A percentile compares a stretch with the other conserved stretches of the same genome.
Conservation (phyloP, 2,797 vertebrate species). For the Sus cebifrons region DNA sequence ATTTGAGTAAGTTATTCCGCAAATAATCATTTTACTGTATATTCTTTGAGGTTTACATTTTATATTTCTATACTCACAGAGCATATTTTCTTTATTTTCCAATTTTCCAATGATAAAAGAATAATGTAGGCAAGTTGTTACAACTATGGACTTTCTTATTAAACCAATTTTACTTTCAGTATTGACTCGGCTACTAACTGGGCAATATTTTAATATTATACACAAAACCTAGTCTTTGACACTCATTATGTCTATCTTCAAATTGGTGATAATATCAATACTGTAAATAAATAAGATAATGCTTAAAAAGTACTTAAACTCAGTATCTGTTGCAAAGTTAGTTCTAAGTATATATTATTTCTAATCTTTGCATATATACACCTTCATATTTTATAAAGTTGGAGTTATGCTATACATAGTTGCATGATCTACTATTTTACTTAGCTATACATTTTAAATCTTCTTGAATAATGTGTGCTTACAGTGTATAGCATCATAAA, state of each 20-base stretch:
- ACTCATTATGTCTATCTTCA: background rate
- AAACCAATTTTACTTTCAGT: background rate
- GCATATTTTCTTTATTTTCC: no score
- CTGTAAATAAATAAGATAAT: background rate
- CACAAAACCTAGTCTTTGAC: background rate
- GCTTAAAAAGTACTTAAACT: background rate
- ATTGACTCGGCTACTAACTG: background rate
- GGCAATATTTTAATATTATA: background rate
- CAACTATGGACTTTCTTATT: background rate
- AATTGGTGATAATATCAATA: background rate
- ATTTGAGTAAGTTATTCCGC: background rate
- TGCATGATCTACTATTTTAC: background rate
- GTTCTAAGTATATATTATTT: background rate
- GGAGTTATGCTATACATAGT: background rate
- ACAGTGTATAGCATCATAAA: background rate
- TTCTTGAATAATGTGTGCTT: slow-evolving; percentile 27
- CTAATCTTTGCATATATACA: background rate
- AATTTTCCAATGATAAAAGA: no score
- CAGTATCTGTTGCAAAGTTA: background rate
- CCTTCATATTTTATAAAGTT: background rate
- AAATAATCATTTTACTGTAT: background rate
- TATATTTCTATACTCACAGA: background rate
- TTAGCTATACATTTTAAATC: background rate
- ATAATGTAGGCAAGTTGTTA: background rate
- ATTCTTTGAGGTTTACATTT: background rate